phyloP scores from a whole-genome alignment of 1,140 invertebrate species.

The Asobara japonica region DNA sequence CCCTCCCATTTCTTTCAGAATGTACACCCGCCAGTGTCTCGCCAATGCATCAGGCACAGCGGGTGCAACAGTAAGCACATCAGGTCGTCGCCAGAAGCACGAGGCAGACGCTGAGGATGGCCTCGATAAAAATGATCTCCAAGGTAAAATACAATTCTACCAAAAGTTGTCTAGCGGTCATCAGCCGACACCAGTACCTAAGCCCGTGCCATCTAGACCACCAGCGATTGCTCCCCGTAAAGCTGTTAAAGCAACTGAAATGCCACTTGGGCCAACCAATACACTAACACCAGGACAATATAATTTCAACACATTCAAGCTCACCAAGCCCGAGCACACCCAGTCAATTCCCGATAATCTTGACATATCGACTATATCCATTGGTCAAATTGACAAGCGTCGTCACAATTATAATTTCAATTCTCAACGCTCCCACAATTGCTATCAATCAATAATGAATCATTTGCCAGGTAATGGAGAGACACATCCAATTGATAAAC shows the following conservation, averaged over 20 bases:
- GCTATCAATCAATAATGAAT: slow-evolving; percentile 31
- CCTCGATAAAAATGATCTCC: slow-evolving; percentile 61
- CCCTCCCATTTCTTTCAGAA: slow-evolving; percentile 39
- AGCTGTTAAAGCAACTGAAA: background rate
- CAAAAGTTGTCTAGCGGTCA: slow-evolving; percentile 54
- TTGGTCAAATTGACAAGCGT: slow-evolving; percentile 42
- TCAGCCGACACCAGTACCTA: slow-evolving; percentile 43
- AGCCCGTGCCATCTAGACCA: slow-evolving; percentile 31
- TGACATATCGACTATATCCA: slow-evolving; percentile 42
- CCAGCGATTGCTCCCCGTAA: slow-evolving; percentile 4
- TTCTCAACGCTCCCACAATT: slow-evolving; percentile 36
- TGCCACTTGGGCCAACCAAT: background rate
- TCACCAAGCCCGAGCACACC: slow-evolving; percentile 37
- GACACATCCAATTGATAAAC: slow-evolving; percentile 50
- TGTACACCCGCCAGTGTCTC: slow-evolving; percentile 58
- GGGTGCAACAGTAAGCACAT: slow-evolving; percentile 53
- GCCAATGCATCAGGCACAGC: slow-evolving; percentile 56
- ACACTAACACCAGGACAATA: slow-evolving; percentile 36
- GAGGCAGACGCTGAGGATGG: slow-evolving; percentile 57
- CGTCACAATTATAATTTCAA: slow-evolving; percentile 35
- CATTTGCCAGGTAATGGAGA: slow-evolving; percentile 38
- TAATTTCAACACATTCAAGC: slow-evolving; percentile 57
- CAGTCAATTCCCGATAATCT: slow-evolving; percentile 37
- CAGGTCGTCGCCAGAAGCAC: slow-evolving; percentile 50
- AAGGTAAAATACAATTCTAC: slow-evolving; percentile 59